Evolutionary conservation across 2,113 vertebrate species (phyloP).

Genomic region (western clawed frog (Xenopus tropicalis)): DNA sequence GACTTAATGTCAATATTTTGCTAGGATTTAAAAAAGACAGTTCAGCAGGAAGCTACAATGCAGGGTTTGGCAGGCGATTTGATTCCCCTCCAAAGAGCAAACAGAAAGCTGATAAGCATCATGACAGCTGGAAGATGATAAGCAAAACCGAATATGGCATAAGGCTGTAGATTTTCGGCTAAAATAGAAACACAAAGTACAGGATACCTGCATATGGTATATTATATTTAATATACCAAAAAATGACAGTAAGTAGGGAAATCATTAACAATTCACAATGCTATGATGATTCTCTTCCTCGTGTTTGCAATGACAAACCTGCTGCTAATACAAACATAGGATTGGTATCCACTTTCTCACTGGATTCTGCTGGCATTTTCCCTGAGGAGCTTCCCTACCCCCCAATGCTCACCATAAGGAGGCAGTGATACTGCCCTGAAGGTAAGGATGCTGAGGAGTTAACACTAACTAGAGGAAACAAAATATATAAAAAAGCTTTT

Average conservation of each 20-base stretch:
- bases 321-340: too few species aligned
- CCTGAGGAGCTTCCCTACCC: too few species aligned
- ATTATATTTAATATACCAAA: neutral
- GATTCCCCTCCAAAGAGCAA: neutral
- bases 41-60: constrained; percentile 1
- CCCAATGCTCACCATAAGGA: too few species aligned
- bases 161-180: neutral
- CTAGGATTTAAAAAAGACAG: neutral
- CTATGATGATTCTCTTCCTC: too few species aligned
- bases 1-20: neutral
- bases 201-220: neutral
- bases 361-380: too few species aligned
- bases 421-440: too few species aligned
- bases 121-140: neutral
- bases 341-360: too few species aligned
- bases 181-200: neutral
- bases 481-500: too few species aligned
- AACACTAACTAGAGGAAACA: too few species aligned
- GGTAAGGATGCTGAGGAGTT: too few species aligned
- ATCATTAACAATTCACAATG: too few species aligned
- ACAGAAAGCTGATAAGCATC: neutral
- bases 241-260: neutral
- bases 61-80: neutral
- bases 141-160: neutral
- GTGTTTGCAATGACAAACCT: too few species aligned